Conservation (phyloP, 2,113 vertebrate species). For the Phoenicopterus ruber region DNA sequence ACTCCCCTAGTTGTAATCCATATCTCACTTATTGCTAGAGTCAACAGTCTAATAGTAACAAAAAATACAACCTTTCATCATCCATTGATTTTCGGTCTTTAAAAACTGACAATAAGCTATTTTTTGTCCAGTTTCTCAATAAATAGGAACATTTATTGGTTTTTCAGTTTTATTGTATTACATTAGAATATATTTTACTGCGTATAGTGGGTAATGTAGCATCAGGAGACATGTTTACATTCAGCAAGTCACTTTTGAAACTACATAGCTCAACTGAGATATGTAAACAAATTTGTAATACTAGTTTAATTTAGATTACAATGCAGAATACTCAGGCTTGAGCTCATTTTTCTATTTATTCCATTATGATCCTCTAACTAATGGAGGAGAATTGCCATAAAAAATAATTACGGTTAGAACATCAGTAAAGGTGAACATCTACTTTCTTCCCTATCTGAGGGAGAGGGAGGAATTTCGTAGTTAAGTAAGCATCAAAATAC, state of each 20-base stretch:
- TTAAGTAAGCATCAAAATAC: not conserved
- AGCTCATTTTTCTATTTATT: constrained; percentile 58
- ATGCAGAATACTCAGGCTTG: constrained; percentile 9
- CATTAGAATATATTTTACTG: constrained; percentile 52
- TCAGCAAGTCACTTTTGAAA: constrained; percentile 55
- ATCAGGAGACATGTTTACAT: constrained; percentile 3
- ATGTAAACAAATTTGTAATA: constrained; percentile 62
- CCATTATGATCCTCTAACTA: constrained; percentile 27
- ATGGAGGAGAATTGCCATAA: constrained; percentile 7
- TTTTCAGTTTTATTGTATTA: constrained; percentile 66
- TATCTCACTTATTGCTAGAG: constrained; percentile 70
- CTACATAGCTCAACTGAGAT: constrained; percentile 19
- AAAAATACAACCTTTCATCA: constrained; percentile 71
- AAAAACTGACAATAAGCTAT: constrained; percentile 73
- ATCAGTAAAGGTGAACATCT: constrained; percentile 7
- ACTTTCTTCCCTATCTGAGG: not conserved
- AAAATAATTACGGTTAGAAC: constrained; percentile 27
- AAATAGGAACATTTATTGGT: constrained; percentile 60
- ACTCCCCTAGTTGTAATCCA: constrained; percentile 58
- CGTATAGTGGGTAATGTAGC: constrained; percentile 7
- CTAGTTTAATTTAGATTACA: constrained; percentile 62
- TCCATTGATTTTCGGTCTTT: constrained; percentile 73
- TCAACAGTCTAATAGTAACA: constrained; percentile 73
- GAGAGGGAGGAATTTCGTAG: not conserved
- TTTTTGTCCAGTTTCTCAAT: constrained; percentile 69